Evolutionary conservation across 2,888 invertebrate species (phyloP), one percentile per base, ranked within the genome.

Genomic region (Drosophila pegasa): DNA sequence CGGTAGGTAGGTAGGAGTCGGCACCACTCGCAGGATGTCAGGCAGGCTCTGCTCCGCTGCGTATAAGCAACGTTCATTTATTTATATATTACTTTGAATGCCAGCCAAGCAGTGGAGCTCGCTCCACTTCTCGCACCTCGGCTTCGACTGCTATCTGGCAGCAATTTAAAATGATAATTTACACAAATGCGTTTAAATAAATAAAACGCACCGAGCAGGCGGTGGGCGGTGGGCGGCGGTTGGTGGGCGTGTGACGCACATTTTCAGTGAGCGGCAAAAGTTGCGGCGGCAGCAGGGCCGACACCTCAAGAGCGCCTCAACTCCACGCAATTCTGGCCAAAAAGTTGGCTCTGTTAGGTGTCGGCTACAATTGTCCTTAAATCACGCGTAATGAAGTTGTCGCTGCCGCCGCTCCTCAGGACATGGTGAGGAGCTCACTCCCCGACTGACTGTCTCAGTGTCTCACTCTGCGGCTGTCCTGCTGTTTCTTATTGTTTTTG

Each of bases 311-410:
- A 27, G 40, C n/a, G 0, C 3, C 20, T 27, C 22, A 43, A 8
- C 8, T 27, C 16, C 43, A 9, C 43, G n/a, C 43, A 27, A 37
- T 45, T 31, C 43, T 35, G 55, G 38, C 73, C 65, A 47, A 62
- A 73, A 71, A 59, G 62, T 59, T 71, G 61, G 31, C 67, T 52
- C 72, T 61, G 55, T 71, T 75, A 85, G 89, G 86, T 87, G 88
- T 75, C 64, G 88, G 83, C 89, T 79, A 88, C 84, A 87, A 87
- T 88, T 85, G 89, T 85, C 85, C 89, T 79, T 89, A 89, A 89
- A 89, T 89, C 90, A 90, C 89, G 80, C 90, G 89, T 90, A 90
- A 90, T 89, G 90, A 90, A 89, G 89, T 89, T 89, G 90, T 90
- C 77, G 78, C 75, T 66, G 64, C 76, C 70, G 60, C 61, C 62